These are phyloP conservation scores for Himalopsyche tibetana DNA, from an alignment of 2,888 invertebrate genomes.

Conservation along the genomic window DNA sequence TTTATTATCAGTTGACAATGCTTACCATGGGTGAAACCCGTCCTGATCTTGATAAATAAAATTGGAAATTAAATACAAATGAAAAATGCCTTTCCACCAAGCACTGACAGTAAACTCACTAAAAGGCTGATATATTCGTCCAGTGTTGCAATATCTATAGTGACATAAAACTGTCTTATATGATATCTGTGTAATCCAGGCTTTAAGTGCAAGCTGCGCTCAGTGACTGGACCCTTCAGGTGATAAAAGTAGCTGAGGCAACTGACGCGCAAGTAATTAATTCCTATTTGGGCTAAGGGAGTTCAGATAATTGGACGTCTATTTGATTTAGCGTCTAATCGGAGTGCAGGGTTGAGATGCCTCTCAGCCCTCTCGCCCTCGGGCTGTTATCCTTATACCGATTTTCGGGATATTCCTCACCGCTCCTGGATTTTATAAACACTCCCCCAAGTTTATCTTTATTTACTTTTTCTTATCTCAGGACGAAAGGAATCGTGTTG, in stretches of 20 bases:
- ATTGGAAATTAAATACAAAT: too few relatives aligned
- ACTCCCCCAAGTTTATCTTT: neutral
- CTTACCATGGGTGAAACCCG: too few relatives aligned
- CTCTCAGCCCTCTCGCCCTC: neutral
- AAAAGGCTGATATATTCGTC: too few relatives aligned
- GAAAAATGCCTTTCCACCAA: too few relatives aligned
- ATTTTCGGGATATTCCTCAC: neutral
- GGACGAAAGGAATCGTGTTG: too few relatives aligned
- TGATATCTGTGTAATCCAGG: neutral
- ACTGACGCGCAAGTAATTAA: conserved; percentile 64
- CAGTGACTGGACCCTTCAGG: conserved; percentile 53
- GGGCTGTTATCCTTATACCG: neutral
- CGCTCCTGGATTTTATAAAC: neutral
- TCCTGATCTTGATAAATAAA: too few relatives aligned
- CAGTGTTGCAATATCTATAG: too few relatives aligned
- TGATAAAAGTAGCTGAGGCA: conserved; percentile 62
- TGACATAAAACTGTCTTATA: too few relatives aligned
- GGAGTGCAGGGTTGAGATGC: conserved; percentile 12
- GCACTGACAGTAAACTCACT: too few relatives aligned
- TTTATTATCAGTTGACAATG: too few relatives aligned
- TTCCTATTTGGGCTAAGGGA: conserved; percentile 55
- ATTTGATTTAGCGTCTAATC: conserved; percentile 62
- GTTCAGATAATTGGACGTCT: conserved; percentile 63
- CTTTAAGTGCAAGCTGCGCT: neutral
- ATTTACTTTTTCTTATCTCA: too few relatives aligned